Evolutionary conservation across 1,140 invertebrate species (phyloP).

Genomic region (Drosophila ananassae): DNA sequence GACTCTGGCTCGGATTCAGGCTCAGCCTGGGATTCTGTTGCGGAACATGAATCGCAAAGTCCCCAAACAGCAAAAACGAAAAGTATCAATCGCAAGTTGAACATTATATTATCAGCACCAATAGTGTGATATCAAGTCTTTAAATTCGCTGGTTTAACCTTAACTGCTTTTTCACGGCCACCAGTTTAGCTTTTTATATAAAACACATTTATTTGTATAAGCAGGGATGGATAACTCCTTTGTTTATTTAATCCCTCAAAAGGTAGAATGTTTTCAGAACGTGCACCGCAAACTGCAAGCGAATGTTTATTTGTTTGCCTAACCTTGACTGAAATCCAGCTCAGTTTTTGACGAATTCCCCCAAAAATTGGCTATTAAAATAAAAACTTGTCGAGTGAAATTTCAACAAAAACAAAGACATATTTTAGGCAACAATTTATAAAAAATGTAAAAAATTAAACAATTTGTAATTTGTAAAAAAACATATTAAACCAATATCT

Average conservation of each 20-base stretch:
- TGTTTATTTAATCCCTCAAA: conserved; percentile 2
- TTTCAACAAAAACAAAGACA: background rate
- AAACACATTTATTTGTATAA: conserved; percentile 2
- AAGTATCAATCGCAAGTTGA: conserved; percentile 1
- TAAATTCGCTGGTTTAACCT: background rate
- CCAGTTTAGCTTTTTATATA: conserved; percentile 12
- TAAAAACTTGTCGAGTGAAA: too few relatives aligned
- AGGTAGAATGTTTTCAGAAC: conserved; percentile 29
- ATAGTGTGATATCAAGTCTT: background rate
- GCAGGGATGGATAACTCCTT: background rate
- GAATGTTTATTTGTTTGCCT: conserved; percentile 16
- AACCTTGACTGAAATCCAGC: conserved; percentile 16
- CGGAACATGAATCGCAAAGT: background rate
- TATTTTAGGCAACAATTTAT: conserved; percentile 8
- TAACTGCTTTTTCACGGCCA: background rate
- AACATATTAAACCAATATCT: background rate
- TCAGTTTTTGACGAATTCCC: background rate
- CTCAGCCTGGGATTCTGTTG: background rate
- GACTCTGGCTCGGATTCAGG: background rate
- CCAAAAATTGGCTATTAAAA: conserved; percentile 18
- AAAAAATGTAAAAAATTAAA: background rate
- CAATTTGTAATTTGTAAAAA: background rate
- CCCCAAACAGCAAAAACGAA: conserved; percentile 3
- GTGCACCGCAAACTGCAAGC: conserved; percentile 10
- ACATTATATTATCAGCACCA: background rate